These are phyloP conservation scores for Loripinus fragilis DNA, from an alignment of 2,888 invertebrate genomes.

Conservation along the genomic window DNA sequence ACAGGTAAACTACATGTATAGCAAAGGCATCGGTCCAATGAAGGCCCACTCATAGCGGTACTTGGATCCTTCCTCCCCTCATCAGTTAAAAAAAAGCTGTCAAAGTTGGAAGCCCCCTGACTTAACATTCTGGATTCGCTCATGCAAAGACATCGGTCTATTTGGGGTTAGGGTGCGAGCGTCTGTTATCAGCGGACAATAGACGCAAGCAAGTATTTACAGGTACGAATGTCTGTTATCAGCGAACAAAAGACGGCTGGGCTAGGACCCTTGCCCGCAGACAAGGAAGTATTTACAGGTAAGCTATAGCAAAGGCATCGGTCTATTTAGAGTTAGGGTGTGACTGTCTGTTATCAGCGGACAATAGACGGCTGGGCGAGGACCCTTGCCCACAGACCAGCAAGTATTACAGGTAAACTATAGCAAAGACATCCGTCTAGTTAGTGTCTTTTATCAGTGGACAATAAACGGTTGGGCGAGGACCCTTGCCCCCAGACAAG, in stretches of 20 bases:
- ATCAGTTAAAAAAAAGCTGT: too few species aligned
- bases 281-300: too few species aligned
- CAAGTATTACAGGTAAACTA: conserved; percentile 58
- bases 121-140: conserved; percentile 56
- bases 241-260: too few species aligned
- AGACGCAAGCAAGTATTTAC: too few species aligned
- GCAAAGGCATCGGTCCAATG: not conserved
- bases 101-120: conserved; percentile 47
- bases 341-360: conserved; percentile 49
- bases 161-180: too few species aligned
- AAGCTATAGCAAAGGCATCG: too few species aligned
- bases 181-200: too few species aligned
- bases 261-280: too few species aligned
- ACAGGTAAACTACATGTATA: conserved; percentile 24
- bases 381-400: conserved; percentile 60
- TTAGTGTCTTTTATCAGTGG: conserved; percentile 44
- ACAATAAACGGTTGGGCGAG: conserved; percentile 49
- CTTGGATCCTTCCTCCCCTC: conserved; percentile 66
- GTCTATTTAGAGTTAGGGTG: too few species aligned
- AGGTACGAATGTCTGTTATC: conserved; percentile 48
- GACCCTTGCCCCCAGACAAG: conserved; percentile 60
- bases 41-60: conserved; percentile 38
- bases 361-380: conserved; percentile 49
- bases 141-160: too few species aligned
- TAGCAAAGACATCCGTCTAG: too few species aligned